phyloP scores from a whole-genome alignment of 2,113 vertebrate genomes.

The Colaptes auratus region DNA sequence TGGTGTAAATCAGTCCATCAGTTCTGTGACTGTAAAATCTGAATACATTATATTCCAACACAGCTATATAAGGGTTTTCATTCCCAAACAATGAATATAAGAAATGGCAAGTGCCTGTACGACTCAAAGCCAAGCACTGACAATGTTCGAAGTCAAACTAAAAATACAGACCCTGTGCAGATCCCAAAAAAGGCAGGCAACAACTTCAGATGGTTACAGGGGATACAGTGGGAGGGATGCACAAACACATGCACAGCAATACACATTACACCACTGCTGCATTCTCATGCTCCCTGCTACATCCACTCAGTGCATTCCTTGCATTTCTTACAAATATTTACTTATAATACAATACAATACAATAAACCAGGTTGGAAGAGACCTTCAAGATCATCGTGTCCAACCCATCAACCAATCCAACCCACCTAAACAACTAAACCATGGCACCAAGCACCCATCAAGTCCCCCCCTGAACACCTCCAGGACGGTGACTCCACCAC shows the following conservation, averaged over 20 bases:
- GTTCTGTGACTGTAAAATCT: neutral
- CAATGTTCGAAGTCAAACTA: conserved; percentile 28
- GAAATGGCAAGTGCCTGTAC: conserved; percentile 10
- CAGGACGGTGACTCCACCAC: too few species aligned
- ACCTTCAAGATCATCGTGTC: too few species aligned
- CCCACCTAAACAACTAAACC: too few species aligned
- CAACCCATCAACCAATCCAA: too few species aligned
- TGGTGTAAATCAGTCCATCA: neutral
- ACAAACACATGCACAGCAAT: neutral
- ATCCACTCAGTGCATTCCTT: neutral
- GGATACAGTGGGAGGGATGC: neutral
- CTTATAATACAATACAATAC: too few species aligned
- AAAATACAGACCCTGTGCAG: conserved; percentile 19
- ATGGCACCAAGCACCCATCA: too few species aligned
- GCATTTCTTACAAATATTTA: neutral
- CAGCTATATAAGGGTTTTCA: conserved; percentile 35
- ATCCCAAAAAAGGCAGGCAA: conserved; percentile 35
- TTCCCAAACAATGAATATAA: conserved; percentile 16
- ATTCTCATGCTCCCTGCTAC: neutral
- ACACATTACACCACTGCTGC: neutral
- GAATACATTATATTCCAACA: neutral
- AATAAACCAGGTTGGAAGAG: too few species aligned
- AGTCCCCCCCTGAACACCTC: too few species aligned
- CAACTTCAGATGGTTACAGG: neutral
- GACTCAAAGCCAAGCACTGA: conserved; percentile 30